These are phyloP conservation scores for Sorex fumeus DNA, from an alignment of 2,113 vertebrate genomes.

Conservation along the genomic window DNA sequence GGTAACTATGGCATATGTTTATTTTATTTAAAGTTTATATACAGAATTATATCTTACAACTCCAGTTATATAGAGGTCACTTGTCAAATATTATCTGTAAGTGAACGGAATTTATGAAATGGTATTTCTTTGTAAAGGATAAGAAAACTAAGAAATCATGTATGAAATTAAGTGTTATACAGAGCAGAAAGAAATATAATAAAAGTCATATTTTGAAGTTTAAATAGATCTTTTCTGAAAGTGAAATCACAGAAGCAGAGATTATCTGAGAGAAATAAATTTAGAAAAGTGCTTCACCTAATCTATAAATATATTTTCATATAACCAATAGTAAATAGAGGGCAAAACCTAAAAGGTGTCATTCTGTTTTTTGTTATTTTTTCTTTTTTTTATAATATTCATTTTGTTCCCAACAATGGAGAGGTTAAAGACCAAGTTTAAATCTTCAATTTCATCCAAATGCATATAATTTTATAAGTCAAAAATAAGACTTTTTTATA, in stretches of 20 bases:
- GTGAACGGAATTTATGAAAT: not conserved
- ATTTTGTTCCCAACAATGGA: not conserved
- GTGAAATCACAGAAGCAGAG: not conserved
- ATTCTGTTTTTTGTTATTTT: too few relatives aligned
- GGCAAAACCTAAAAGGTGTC: not conserved
- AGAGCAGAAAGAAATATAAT: not conserved
- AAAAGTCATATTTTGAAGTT: not conserved
- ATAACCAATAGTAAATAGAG: not conserved
- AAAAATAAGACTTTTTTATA: slow-evolving; percentile 16
- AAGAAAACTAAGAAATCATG: not conserved
- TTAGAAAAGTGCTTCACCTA: not conserved
- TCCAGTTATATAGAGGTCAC: not conserved
- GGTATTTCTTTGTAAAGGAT: not conserved
- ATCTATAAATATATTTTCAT: slow-evolving; percentile 37
- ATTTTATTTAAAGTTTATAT: not conserved
- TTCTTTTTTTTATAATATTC: slow-evolving; percentile 25
- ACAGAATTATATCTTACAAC: not conserved
- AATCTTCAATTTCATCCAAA: not conserved
- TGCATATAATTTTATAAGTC: slow-evolving; percentile 28
- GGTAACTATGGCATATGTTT: not conserved
- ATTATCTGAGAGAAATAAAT: slow-evolving; percentile 1
- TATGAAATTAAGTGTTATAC: not conserved
- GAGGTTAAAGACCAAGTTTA: slow-evolving; percentile 25
- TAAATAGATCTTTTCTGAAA: not conserved
- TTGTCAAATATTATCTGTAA: not conserved